Conservation (phyloP, 2,888 invertebrate genomes). For the Pollenia angustigena region DNA sequence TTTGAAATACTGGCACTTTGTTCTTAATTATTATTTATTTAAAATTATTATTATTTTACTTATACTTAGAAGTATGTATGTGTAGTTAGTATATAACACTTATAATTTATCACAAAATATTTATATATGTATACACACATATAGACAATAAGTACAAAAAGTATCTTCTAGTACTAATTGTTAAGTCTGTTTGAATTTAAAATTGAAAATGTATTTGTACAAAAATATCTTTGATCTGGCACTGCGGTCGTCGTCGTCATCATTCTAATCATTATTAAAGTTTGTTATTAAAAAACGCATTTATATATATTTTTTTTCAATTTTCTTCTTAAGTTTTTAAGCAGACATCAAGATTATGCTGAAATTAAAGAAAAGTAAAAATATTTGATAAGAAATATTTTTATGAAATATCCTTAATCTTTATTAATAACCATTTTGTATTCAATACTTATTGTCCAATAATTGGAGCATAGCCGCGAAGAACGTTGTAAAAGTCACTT, state of each 20-base stretch:
- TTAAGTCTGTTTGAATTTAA: constrained; percentile 35
- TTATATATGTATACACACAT: not conserved
- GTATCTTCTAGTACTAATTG: constrained; percentile 42
- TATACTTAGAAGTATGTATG: constrained; percentile 12
- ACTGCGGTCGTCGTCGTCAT: constrained; percentile 42
- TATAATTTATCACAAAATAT: constrained; percentile 56
- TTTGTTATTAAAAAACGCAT: not conserved
- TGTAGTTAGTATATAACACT: constrained; percentile 22
- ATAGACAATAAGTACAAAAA: constrained; percentile 24
- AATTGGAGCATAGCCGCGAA: too few relatives aligned
- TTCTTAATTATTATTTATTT: constrained; percentile 55
- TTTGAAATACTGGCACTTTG: constrained; percentile 60
- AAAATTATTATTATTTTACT: constrained; percentile 30
- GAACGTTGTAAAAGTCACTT: too few relatives aligned
- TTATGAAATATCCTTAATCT: not conserved
- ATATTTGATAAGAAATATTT: not conserved
- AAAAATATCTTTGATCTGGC: constrained; percentile 50
- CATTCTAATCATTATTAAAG: not conserved
- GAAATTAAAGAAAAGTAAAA: constrained; percentile 18
- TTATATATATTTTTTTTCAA: not conserved
- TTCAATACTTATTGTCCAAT: not conserved
- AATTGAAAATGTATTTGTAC: constrained; percentile 41
- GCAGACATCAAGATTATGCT: not conserved
- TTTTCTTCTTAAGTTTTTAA: not conserved
- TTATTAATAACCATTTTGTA: not conserved